Evolutionary conservation across 1,140 invertebrate genomes (phyloP), one percentile per base, ranked within the genome.

Genomic region (Heliconius himera): DNA sequence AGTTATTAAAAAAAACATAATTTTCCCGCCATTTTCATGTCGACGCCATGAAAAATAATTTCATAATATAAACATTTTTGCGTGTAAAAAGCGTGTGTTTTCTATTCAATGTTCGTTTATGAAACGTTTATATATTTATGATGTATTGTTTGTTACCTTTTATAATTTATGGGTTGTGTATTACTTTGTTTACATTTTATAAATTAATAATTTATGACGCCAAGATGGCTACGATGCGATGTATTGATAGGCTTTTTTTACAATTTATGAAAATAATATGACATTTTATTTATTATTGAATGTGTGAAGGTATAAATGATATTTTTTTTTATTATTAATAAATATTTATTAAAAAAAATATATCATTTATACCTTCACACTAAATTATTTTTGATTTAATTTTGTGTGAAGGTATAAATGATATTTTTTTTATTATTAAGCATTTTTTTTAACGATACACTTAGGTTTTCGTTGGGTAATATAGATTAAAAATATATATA

Each of bases 121-220:
- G 20, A 75, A 18, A 41, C 18, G 46, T 74, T 78, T 66, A 66
- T 66, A 26, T 66, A 78, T 78, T 78, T 74, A 78, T 78, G 72
- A 78, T 26, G 51, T 74, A 78, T 78, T 74, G 77, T 78, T 76
- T 4, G 13, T 46, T 16, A 22, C 33, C 74, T 41, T 49, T 38
- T 56, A 66, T 76, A 29, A 70, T 76, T 76, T 76, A 76, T 76
- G n/a, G 74, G 26, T 20, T 66, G 16, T 70, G 18, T 76, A 70
- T 76, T 54, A 76, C 41, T 76, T 70, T 41, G 60, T 70, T 70
- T 70, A 76, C 74, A 20, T 38, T 36, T 60, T 49, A 29, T 36
- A 70, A 76, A 76, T 70, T 76, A 76, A 70, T 76, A 33, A 76
- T 76, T 76, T 76, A 76, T 76, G 26, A 70, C 33, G 36, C 54